A percentile compares a stretch with the other conserved stretches of the same genome.
These are phyloP conservation scores for Lutjanus campechanus DNA, from an alignment of 2,797 vertebrate species.

Conservation along the genomic window DNA sequence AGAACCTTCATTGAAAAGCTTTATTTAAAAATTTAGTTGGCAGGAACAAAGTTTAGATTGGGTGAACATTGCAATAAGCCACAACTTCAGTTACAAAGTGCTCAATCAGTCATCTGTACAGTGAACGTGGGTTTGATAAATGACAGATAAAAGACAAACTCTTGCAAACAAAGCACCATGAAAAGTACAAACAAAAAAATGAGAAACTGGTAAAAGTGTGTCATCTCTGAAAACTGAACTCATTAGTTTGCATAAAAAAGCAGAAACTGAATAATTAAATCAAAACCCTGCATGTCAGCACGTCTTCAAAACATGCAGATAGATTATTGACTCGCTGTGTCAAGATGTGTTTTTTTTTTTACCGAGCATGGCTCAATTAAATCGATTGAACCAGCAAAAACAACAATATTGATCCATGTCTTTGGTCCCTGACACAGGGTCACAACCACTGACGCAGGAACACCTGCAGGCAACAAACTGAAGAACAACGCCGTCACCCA, in stretches of 20 bases:
- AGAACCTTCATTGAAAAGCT: constrained; percentile 54
- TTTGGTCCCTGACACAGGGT: constrained; percentile 18
- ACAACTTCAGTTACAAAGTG: constrained; percentile 53
- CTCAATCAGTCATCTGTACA: constrained; percentile 39
- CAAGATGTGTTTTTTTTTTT: neutral
- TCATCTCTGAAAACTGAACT: neutral
- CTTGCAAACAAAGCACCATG: neutral
- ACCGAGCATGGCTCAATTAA: neutral
- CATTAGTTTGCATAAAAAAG: neutral
- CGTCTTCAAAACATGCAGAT: constrained; percentile 23
- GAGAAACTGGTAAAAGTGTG: neutral
- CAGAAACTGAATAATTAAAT: neutral
- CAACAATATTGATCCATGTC: constrained; percentile 33
- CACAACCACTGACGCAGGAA: constrained; percentile 1
- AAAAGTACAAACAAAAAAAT: neutral
- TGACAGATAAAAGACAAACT: neutral
- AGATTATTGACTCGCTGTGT: constrained; percentile 18
- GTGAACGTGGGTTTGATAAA: constrained; percentile 3
- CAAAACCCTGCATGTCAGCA: neutral
- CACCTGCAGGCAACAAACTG: neutral
- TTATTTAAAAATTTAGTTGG: constrained; percentile 62
- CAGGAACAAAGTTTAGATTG: constrained; percentile 36
- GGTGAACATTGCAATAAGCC: constrained; percentile 48
- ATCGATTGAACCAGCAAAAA: constrained; percentile 8
- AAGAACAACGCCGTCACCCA: neutral